These are phyloP conservation scores for Ceriagrion tenellum DNA, from an alignment of 2,888 invertebrate genomes.

Conservation along the genomic window DNA sequence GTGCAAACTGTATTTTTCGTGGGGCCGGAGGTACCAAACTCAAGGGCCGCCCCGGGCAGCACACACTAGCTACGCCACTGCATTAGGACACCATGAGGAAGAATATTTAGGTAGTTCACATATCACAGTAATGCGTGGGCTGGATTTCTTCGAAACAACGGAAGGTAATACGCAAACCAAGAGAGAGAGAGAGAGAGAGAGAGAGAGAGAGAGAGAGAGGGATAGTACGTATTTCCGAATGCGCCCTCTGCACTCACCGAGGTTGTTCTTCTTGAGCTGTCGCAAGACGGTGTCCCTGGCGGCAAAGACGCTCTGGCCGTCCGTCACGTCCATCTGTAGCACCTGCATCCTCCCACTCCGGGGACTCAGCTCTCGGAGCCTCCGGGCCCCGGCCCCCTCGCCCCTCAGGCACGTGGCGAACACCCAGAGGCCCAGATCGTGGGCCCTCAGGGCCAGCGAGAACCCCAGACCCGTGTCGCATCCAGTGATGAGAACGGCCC, in stretches of 20 bases:
- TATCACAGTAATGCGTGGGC: no score
- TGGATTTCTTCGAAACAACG: no score
- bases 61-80: no score
- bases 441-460: slow-evolving; percentile 83
- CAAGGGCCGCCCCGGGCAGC: no score
- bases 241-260: slow-evolving; percentile 77
- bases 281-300: slow-evolving; percentile 80
- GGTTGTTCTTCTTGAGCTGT: slow-evolving; percentile 79
- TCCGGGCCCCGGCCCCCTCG: slow-evolving; percentile 82
- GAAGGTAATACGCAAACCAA: no score
- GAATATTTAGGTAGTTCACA: no score
- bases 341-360: slow-evolving; percentile 78
- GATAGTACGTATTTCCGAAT: no score
- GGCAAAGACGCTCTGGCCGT: slow-evolving; percentile 80
- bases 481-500: slow-evolving; percentile 84
- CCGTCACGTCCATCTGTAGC: slow-evolving; percentile 84
- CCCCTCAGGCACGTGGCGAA: slow-evolving; percentile 87
- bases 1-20: no score
- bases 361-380: slow-evolving; percentile 76
- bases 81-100: no score
- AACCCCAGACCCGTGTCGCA: slow-evolving; percentile 93
- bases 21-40: no score
- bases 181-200: no score
- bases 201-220: no score
- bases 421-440: slow-evolving; percentile 85